These are phyloP conservation scores for Calephelis virginiensis DNA, from an alignment of 1,140 invertebrate species.

Conservation along the genomic window DNA sequence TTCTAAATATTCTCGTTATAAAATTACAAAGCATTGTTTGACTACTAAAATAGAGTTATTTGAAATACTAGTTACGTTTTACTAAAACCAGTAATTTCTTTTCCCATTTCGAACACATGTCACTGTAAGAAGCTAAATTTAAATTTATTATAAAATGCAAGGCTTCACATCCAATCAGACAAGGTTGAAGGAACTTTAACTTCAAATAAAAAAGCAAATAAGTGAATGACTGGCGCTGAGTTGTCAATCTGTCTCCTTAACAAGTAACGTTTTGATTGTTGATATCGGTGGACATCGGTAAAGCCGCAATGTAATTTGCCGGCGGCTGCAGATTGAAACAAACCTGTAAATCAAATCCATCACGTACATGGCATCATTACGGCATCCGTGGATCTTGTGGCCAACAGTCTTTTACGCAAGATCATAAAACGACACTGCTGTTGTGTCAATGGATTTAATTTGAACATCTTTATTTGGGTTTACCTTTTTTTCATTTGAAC, in stretches of 20 bases:
- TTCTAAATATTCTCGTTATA: too few relatives aligned
- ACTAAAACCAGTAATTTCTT: too few relatives aligned
- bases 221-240: background rate
- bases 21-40: too few relatives aligned
- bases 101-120: too few relatives aligned
- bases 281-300: slow-evolving; percentile 46
- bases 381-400: slow-evolving; percentile 54
- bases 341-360: slow-evolving; percentile 71
- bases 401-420: slow-evolving; percentile 40
- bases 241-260: slow-evolving; percentile 12
- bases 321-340: slow-evolving; percentile 54
- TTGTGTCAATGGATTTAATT: slow-evolving; percentile 1
- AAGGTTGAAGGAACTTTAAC: too few relatives aligned
- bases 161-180: too few relatives aligned
- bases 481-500: too few relatives aligned
- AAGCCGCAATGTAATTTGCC: slow-evolving; percentile 66
- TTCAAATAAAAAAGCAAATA: background rate
- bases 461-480: too few relatives aligned
- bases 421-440: slow-evolving; percentile 11
- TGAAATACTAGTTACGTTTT: too few relatives aligned
- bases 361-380: slow-evolving; percentile 62
- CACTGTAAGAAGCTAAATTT: too few relatives aligned
- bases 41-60: too few relatives aligned
- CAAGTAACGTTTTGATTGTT: slow-evolving; percentile 18
- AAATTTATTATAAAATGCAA: too few relatives aligned